phyloP scores from a whole-genome alignment of 2,888 invertebrate species.

The Spisula solida region DNA sequence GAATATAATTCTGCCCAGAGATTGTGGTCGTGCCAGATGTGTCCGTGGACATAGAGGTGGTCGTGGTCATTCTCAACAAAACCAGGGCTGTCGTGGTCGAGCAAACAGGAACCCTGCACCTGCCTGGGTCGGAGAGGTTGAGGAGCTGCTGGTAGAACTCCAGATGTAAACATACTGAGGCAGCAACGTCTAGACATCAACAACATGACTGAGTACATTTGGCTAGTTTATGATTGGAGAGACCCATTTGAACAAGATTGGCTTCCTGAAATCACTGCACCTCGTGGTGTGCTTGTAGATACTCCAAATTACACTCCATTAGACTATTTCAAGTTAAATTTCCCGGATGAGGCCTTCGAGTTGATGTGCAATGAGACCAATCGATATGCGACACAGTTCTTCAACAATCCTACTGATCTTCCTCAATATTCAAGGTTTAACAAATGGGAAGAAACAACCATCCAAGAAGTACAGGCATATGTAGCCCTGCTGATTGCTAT shows the following conservation, averaged over 20 bases:
- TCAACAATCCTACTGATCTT: background rate
- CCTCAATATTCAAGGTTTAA: background rate
- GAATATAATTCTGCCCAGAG: too few species aligned
- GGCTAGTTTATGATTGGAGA: background rate
- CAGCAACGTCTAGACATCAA: too few species aligned
- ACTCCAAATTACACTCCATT: background rate
- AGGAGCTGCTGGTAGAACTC: too few species aligned
- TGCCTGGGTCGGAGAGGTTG: too few species aligned
- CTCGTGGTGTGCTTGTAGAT: background rate
- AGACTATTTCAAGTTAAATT: background rate
- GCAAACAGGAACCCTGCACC: too few species aligned
- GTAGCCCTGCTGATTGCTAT: slow-evolving; percentile 46
- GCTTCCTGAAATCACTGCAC: background rate
- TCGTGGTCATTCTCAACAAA: too few species aligned
- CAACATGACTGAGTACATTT: background rate
- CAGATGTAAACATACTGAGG: too few species aligned
- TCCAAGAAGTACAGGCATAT: slow-evolving; percentile 32
- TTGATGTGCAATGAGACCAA: slow-evolving; percentile 5
- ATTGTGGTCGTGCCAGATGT: too few species aligned
- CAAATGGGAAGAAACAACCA: slow-evolving; percentile 19
- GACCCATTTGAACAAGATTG: background rate
- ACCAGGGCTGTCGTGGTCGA: too few species aligned
- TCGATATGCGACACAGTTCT: background rate
- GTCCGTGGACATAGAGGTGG: too few species aligned
- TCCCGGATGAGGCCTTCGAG: background rate